Conservation (phyloP, 2,888 invertebrate species). For the Teleogryllus oceanicus region DNA sequence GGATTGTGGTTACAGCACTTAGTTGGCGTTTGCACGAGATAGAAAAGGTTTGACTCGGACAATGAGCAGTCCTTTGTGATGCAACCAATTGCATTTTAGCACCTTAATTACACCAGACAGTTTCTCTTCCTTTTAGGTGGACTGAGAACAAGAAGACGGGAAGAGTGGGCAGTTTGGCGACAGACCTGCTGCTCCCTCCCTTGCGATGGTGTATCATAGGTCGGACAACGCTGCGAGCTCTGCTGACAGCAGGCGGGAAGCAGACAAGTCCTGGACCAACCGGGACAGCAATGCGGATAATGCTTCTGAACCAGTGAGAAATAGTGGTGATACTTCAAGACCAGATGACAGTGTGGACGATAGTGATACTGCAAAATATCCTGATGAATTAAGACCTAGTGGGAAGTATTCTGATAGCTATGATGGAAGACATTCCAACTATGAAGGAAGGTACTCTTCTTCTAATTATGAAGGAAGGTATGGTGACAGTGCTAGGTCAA, state of each 20-base stretch:
- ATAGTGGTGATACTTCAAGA: constrained; percentile 4
- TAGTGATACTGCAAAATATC: not conserved
- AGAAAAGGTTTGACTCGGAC: not conserved
- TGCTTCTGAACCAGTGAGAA: constrained; percentile 12
- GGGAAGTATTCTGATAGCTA: constrained; percentile 25
- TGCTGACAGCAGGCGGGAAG: constrained; percentile 24
- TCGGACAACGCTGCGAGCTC: constrained; percentile 35
- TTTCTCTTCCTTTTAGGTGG: constrained; percentile 39
- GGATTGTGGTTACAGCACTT: constrained; percentile 34
- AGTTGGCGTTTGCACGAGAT: not conserved
- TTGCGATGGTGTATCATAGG: constrained; percentile 42
- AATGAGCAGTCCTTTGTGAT: constrained; percentile 21
- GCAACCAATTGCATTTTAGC: constrained; percentile 28
- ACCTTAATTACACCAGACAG: constrained; percentile 38
- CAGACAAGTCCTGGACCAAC: not conserved
- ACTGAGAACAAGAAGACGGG: constrained; percentile 20
- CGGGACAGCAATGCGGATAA: constrained; percentile 27
- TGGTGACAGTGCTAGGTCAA: constrained; percentile 26
- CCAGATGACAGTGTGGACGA: constrained; percentile 12
- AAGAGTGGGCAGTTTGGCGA: constrained; percentile 4
- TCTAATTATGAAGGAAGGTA: constrained; percentile 28
- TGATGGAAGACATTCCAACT: constrained; percentile 24
- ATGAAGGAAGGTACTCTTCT: constrained; percentile 25
- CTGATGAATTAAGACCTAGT: constrained; percentile 24
- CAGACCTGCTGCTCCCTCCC: constrained; percentile 30